Evolutionary conservation across 2,113 vertebrate genomes (phyloP), one percentile per base, ranked within the genome.

Genomic region (Ameiurus melas): DNA sequence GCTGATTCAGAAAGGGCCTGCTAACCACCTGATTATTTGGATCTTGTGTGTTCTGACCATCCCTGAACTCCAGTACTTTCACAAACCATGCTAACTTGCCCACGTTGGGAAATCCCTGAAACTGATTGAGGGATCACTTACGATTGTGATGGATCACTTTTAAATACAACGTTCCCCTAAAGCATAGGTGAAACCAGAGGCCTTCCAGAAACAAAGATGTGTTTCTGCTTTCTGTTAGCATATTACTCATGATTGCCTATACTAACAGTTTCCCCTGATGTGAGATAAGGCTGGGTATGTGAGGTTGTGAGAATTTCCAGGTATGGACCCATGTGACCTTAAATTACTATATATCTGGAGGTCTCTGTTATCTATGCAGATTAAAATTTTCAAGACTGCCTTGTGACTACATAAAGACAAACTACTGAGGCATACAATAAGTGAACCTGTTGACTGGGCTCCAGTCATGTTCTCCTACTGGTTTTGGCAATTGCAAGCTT

Each of bases 401-500:
- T 47, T 43, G 25, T 30, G 8, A 30, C 47, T 85, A 85, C 55
- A 85, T 80, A 88, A 80, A 13, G 30, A n/a, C 12, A 85, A 22
- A 77, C 2, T 33, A 16, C 71, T n/a, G 47, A 85, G 82, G 43
- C 43, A 36, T 19, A 30, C 0, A n/a, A 66, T 85, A 22, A 57
- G 30, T 79, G 17, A 30, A 62, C 6, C 7, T 58, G 8, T 16
- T 81, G 79, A 81, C 19, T 58, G 30, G 36, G 81, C 79, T 93
- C 6, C 79, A 95, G 43, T 43, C 43, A 43, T 4, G 43, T 91
- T 12, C 25, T 91, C 60, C 90, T 95, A 10, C 10, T 94, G 89
- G 82, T 89, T 47, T 55, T 27, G 90, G 94, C 94, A 88, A 94
- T 94, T 93, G 57, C 58, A 81, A 30, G 53, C n/a, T 57, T n/a